Evolutionary conservation across 2,888 invertebrate genomes (phyloP), one percentile per base, ranked within the genome.

Genomic region (Lomographa bimaculata): DNA sequence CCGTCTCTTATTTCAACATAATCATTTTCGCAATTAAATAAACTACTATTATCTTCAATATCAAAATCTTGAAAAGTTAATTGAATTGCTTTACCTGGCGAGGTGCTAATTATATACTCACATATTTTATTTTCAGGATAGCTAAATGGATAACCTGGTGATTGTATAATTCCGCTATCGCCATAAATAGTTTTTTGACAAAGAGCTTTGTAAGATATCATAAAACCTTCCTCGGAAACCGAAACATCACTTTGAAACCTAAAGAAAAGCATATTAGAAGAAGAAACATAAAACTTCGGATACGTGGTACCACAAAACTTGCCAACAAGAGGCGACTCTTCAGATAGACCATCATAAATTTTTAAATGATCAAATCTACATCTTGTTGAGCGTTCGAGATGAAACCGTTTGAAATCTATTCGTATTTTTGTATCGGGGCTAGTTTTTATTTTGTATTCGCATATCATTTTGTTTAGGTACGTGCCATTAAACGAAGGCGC

Each of bases 381-480:
- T 18, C 69, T 62, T 1, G 55, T 38, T 0, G 92, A 90, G 0
- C 56, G 33, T 71, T 95, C 94, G 23, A 98, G 63, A 3, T 91
- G 79, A 59, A 97, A 93, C n/a, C 72, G 72, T 1, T 81, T 55
- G 71, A 97, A 94, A 1, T 90, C 82, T 5, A 97, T 66, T 50
- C 87, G 83, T 19, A 97, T 91, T 57, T 91, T 91, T 26, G 93
- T 92, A 1, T 91, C 91, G 0, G 72, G 56, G 0, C 92, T 90
- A 20, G 94, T 85, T 54, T 91, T 91, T 51, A 98, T 95, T 57
- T 93, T 91, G 89, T 97, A 98, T 58, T 96, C 96, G 65, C 98
- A 98, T 27, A 91, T 71, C 29, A 93, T 63, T 46, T 92, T 90
- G 33, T 89, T 74, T 0, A 89, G 67, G 64, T 94, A 93, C 2